phyloP scores from a whole-genome alignment of 2,888 invertebrate species.

The Cerceris ruficornis region DNA sequence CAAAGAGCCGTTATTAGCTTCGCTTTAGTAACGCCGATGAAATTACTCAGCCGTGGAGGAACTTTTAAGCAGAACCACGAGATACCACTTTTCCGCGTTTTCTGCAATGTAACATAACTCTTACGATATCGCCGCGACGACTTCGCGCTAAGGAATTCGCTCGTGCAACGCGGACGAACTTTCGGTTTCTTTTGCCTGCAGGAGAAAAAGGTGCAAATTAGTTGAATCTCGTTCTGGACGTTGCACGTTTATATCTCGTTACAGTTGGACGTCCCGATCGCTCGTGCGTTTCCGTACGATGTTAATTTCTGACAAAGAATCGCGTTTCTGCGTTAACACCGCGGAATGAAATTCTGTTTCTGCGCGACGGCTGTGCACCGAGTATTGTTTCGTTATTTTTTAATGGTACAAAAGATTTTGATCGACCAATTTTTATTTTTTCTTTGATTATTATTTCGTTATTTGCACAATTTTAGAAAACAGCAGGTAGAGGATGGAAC shows the following conservation, averaged over 20 bases:
- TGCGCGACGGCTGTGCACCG: background rate
- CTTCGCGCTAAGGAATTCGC: conserved; percentile 4
- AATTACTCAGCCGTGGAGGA: conserved; percentile 16
- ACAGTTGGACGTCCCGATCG: background rate
- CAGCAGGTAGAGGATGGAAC: too few species aligned
- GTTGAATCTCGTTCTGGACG: conserved; percentile 1
- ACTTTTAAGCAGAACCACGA: background rate
- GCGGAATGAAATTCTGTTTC: background rate
- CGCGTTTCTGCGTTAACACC: conserved; percentile 1
- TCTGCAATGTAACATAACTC: background rate
- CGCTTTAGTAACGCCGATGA: conserved; percentile 20
- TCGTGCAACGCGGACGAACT: background rate
- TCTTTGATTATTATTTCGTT: too few species aligned
- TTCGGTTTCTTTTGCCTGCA: background rate
- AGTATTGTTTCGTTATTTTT: too few species aligned
- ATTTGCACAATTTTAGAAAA: too few species aligned
- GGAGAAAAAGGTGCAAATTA: background rate
- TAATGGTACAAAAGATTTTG: too few species aligned
- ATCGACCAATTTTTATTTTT: too few species aligned
- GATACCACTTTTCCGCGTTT: conserved; percentile 19
- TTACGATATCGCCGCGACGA: conserved; percentile 14
- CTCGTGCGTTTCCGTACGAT: conserved; percentile 14
- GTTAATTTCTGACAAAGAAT: conserved; percentile 4
- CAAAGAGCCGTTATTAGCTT: conserved; percentile 31
- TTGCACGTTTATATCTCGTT: background rate